Percentiles rank a stretch among this genome's conserved stretches.
Conservation (phyloP, 2,888 invertebrate species). For the Shargacucullia verbasci region DNA sequence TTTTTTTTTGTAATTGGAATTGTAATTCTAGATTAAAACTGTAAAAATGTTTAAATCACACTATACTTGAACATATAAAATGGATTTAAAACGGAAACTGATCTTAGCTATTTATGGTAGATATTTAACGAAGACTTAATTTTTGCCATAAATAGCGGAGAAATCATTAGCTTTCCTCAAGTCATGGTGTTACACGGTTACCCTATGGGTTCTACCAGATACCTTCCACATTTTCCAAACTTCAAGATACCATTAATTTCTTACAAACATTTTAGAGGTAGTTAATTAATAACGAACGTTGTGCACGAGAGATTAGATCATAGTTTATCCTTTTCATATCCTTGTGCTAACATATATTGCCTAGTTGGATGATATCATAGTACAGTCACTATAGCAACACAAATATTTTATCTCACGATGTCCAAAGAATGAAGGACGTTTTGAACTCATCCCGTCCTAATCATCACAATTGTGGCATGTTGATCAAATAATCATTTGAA, state of each 20-base stretch:
- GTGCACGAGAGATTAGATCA: slow-evolving; percentile 62
- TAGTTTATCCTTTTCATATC: slow-evolving; percentile 55
- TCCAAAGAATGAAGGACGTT: slow-evolving; percentile 37
- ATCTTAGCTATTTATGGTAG: slow-evolving; percentile 41
- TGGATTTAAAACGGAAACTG: slow-evolving; percentile 52
- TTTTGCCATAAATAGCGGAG: slow-evolving; percentile 59
- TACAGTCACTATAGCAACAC: slow-evolving; percentile 42
- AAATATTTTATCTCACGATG: slow-evolving; percentile 26
- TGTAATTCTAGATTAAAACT: too few relatives aligned
- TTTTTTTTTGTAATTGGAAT: background rate
- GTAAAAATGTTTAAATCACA: background rate
- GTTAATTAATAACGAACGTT: slow-evolving; percentile 52
- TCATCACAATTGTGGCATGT: slow-evolving; percentile 49
- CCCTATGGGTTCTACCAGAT: slow-evolving; percentile 62
- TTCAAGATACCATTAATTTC: slow-evolving; percentile 52
- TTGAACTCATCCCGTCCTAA: slow-evolving; percentile 30
- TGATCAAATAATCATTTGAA: slow-evolving; percentile 28
- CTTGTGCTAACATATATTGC: slow-evolving; percentile 61
- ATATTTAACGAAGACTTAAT: slow-evolving; percentile 24
- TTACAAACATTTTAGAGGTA: slow-evolving; percentile 56
- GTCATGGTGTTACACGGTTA: slow-evolving; percentile 64
- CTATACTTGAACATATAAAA: slow-evolving; percentile 61
- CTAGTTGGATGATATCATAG: slow-evolving; percentile 48
- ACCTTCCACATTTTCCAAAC: slow-evolving; percentile 55
- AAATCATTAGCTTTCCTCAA: slow-evolving; percentile 70